These are phyloP conservation scores for Phoronis australis DNA, from an alignment of 2,888 invertebrate genomes.

Conservation along the genomic window DNA sequence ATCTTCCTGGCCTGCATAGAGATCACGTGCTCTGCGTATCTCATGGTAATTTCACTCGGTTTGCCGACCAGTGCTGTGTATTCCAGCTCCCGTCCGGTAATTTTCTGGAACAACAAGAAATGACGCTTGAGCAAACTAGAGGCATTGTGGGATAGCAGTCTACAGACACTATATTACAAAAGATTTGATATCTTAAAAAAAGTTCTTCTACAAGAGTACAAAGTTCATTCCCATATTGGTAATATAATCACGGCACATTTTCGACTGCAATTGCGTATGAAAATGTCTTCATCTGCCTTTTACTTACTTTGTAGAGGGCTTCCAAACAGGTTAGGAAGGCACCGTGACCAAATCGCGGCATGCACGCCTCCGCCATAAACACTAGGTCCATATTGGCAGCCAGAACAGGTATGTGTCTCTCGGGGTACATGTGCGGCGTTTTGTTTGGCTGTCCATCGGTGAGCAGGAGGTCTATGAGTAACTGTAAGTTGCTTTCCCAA, in stretches of 20 bases:
- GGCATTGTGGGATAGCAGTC: not conserved
- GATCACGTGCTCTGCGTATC: constrained; percentile 50
- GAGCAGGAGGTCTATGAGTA: constrained; percentile 48
- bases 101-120: constrained; percentile 34
- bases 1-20: constrained; percentile 38
- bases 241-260: no score
- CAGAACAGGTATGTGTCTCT: constrained; percentile 50
- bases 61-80: constrained; percentile 50
- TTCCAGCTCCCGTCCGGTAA: constrained; percentile 43
- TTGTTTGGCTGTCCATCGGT: constrained; percentile 48
- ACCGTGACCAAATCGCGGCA: constrained; percentile 53
- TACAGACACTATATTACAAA: not conserved
- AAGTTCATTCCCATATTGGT: no score
- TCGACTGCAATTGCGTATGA: not conserved
- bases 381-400: constrained; percentile 53
- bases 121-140: not conserved
- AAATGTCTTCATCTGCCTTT: not conserved
- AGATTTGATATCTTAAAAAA: no score
- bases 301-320: constrained; percentile 43
- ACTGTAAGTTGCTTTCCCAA: constrained; percentile 51
- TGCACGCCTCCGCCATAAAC: constrained; percentile 51
- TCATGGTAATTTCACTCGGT: constrained; percentile 50
- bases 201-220: no score
- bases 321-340: constrained; percentile 51
- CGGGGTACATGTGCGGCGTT: no score